Percentiles rank a stretch among this genome's conserved stretches.
Evolutionary conservation across 2,113 vertebrate genomes (phyloP).

Genomic region (Indicator indicator): DNA sequence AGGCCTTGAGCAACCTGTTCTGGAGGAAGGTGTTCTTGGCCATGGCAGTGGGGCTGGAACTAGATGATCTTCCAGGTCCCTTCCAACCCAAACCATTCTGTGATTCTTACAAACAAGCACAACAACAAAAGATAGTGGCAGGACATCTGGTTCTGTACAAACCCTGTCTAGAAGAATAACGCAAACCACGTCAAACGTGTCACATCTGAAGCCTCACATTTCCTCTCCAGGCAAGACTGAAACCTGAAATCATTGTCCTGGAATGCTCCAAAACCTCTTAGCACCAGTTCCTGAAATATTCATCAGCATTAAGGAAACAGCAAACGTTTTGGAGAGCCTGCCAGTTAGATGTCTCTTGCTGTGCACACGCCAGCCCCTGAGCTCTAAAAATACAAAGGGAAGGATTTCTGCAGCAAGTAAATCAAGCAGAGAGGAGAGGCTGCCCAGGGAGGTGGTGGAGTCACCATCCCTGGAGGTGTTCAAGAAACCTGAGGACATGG

Average conservation of each 20-base stretch:
- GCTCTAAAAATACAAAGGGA: not conserved
- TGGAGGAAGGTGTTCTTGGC: no score
- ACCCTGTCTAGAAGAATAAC: not conserved
- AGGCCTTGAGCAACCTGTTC: no score
- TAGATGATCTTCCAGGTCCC: no score
- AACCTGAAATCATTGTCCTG: constrained; percentile 48
- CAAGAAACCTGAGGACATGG: no score
- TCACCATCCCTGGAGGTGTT: no score
- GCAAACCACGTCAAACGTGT: not conserved
- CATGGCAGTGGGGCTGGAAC: no score
- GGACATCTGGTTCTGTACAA: not conserved
- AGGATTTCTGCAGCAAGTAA: not conserved
- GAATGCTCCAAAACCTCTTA: constrained; percentile 33
- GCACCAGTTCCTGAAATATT: constrained; percentile 38
- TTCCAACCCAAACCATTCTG: no score
- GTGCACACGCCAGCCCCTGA: not conserved
- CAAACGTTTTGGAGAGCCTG: not conserved
- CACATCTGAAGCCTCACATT: not conserved
- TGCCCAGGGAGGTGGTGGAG: no score
- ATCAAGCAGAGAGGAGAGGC: not conserved
- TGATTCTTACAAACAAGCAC: no score
- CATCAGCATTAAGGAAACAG: constrained; percentile 26
- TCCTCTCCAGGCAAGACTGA: constrained; percentile 21
- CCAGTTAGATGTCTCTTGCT: not conserved
- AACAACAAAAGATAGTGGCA: not conserved